Evolutionary conservation across 2,888 invertebrate genomes (phyloP), one percentile per base, ranked within the genome.

Genomic region (Scaptomyza tumidula): DNA sequence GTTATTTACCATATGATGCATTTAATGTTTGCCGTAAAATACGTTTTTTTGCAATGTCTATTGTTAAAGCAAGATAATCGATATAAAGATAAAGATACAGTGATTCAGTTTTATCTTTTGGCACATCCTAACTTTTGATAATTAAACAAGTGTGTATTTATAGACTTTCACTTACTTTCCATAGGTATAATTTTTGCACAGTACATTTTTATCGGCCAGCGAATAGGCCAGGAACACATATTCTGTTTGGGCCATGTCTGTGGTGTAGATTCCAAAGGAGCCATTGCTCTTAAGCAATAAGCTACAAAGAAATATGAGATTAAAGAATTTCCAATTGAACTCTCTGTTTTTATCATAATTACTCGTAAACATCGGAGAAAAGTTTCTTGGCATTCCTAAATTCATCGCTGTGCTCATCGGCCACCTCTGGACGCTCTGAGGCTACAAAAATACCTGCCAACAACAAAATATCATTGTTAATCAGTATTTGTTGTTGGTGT

Each of bases 391-490:
- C 90, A 63, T 77, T 86, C 58, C 80, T 88, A 67, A 84, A 78
- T 71, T 82, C 88, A 2, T 72, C 62, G 56, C 84, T 86, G 3
- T 80, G 55, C 9, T 90, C 90, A 33, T 84, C 79, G 43, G 93
- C 94, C 81, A 96, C 93, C 57, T 95, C 92, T 81, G 95, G 95
- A 71, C 94, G 94, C 70, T 94, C 94, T 16, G 95, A 95, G 56
- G 95, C 94, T 33, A 97, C 93, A 91, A 97, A 98, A 80, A 97
- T 93, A 75, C 96, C 94, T 94, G 88, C 6, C 11, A 67, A 33
- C n/a, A 37, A 14, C 11, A n/a, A 11, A 92, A 91, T 9, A 9
- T 13, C 1, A 6, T 14, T 1, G 4, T 14, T 5, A 4, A 24
- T n/a, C 7, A 14, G 19, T 55, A 5, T 14, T 11, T 10, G 55